phyloP scores from a whole-genome alignment of 2,113 vertebrate genomes.

The Halichoeres trimaculatus region DNA sequence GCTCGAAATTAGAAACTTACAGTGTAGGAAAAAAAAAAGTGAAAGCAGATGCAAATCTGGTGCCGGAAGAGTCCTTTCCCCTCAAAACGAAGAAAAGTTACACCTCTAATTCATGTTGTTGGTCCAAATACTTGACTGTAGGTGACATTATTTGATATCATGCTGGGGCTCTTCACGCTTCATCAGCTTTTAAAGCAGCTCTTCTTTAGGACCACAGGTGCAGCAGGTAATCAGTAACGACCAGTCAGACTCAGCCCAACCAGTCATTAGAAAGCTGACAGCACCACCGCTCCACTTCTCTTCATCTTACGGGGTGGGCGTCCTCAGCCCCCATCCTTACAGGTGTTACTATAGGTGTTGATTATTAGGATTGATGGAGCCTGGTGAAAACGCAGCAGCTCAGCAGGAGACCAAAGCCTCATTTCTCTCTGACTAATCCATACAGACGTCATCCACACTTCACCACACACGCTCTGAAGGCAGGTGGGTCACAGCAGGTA shows the following conservation, averaged over 20 bases:
- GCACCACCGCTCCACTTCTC: too few species aligned
- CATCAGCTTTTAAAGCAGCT: not conserved
- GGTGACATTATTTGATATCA: too few species aligned
- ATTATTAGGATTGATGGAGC: slow-evolving; percentile 25
- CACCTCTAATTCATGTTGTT: too few species aligned
- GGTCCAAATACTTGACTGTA: too few species aligned
- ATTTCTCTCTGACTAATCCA: slow-evolving; percentile 17
- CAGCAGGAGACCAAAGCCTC: slow-evolving; percentile 25
- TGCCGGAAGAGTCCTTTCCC: too few species aligned
- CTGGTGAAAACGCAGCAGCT: not conserved
- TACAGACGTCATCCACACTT: slow-evolving; percentile 9
- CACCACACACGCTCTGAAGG: not conserved
- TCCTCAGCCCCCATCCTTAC: slow-evolving; percentile 4
- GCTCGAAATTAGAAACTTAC: too few species aligned
- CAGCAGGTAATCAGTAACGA: not conserved
- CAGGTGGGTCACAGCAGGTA: not conserved
- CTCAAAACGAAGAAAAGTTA: too few species aligned
- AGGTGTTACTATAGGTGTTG: slow-evolving; percentile 24
- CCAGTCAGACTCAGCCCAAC: not conserved
- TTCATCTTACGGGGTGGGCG: too few species aligned
- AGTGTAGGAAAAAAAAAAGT: too few species aligned
- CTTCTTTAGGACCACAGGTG: not conserved
- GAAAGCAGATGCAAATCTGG: too few species aligned
- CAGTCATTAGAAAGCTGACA: too few species aligned
- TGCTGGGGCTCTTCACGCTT: not conserved